These are phyloP conservation scores for Drosophila robusta DNA, from an alignment of 2,888 invertebrate species.

Conservation along the genomic window DNA sequence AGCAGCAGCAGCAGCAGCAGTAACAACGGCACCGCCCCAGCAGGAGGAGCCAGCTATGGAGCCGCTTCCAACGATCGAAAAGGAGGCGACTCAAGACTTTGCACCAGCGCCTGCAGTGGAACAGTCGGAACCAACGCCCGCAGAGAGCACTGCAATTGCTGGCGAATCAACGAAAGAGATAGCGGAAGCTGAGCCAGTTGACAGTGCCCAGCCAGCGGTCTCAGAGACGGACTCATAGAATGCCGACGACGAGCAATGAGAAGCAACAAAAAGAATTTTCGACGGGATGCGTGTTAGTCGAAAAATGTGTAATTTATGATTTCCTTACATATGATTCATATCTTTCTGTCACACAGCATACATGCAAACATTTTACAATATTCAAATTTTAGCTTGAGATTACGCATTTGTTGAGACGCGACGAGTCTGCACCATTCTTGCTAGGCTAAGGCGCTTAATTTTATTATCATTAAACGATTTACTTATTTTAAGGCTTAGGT, in stretches of 20 bases:
- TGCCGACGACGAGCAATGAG: constrained; percentile 8
- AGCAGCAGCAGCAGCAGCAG: constrained; percentile 6
- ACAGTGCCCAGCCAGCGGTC: constrained; percentile 28
- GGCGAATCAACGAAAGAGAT: constrained; percentile 21
- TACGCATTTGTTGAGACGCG: constrained; percentile 57
- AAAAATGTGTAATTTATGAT: constrained; percentile 57
- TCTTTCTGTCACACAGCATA: constrained; percentile 30
- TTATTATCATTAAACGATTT: constrained; percentile 33
- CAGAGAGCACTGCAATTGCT: constrained; percentile 4
- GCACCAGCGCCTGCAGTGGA: constrained; percentile 16
- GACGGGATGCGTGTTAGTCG: constrained; percentile 30
- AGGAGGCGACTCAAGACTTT: constrained; percentile 21
- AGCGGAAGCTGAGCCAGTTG: constrained; percentile 28
- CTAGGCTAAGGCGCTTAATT: constrained; percentile 43
- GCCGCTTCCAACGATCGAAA: constrained; percentile 26
- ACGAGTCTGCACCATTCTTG: constrained; percentile 43
- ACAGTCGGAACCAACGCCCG: constrained; percentile 4
- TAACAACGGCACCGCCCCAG: constrained; percentile 23
- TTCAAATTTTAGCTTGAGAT: constrained; percentile 61
- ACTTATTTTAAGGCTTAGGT: constrained; percentile 31
- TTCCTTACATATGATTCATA: constrained; percentile 55
- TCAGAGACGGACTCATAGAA: constrained; percentile 53
- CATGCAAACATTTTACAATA: constrained; percentile 39
- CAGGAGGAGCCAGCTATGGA: constrained; percentile 11
- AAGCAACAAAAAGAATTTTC: constrained; percentile 14